Percentiles rank a stretch among this genome's conserved stretches.
Conservation (phyloP, 2,888 invertebrate genomes). For the Ischnus inquisitorius region DNA sequence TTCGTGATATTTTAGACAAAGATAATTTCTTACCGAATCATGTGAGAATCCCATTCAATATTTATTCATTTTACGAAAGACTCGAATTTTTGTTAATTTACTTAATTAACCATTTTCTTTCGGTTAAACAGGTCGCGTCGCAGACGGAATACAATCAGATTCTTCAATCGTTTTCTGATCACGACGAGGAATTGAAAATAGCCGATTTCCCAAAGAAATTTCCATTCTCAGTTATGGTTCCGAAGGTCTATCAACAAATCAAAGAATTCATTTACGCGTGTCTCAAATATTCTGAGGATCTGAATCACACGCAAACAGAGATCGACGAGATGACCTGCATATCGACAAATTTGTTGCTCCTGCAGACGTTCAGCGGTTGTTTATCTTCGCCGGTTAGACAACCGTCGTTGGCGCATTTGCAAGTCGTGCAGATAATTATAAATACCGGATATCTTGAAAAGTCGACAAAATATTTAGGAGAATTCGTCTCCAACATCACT, state of each 20-base stretch:
- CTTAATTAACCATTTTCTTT: slow-evolving; percentile 33
- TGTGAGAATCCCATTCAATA: slow-evolving; percentile 85
- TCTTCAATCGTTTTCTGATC: slow-evolving; percentile 96
- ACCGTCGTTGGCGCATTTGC: slow-evolving; percentile 93
- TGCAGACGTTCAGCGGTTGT: slow-evolving; percentile 97
- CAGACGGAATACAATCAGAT: slow-evolving; percentile 94
- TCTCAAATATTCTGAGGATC: slow-evolving; percentile 96
- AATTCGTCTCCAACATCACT: slow-evolving; percentile 97
- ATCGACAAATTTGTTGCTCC: slow-evolving; percentile 94
- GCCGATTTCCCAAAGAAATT: slow-evolving; percentile 90
- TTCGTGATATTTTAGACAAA: slow-evolving; percentile 96
- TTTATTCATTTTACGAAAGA: slow-evolving; percentile 14
- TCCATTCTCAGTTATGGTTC: slow-evolving; percentile 98
- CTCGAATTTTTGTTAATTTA: not conserved
- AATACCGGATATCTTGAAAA: slow-evolving; percentile 99
- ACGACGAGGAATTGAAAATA: slow-evolving; percentile 91
- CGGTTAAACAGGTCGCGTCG: slow-evolving; percentile 87
- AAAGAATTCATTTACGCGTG: slow-evolving; percentile 99
- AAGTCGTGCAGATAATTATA: slow-evolving; percentile 96
- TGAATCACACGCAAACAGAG: slow-evolving; percentile 92
- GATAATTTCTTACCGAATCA: slow-evolving; percentile 97
- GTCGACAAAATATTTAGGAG: slow-evolving; percentile 97
- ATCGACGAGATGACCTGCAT: slow-evolving; percentile 95
- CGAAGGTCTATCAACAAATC: slow-evolving; percentile 98
- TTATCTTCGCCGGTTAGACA: slow-evolving; percentile 95